Base-by-base conservation (phyloP, 2,888 invertebrate genomes). In the Microctonus hyperodae region DNA sequence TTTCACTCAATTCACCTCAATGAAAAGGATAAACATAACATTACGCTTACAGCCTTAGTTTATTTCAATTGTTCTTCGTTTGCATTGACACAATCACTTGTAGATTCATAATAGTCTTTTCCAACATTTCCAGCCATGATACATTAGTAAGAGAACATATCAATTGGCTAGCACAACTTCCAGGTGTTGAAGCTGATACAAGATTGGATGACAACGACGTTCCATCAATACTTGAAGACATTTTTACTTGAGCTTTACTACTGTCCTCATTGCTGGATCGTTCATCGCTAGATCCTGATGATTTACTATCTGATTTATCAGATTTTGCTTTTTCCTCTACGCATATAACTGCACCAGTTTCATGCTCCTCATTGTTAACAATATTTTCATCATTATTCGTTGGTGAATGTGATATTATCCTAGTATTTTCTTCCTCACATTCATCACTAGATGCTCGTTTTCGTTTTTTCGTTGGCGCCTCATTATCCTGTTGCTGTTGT, bases 61-160 rank as follows among this genome's bases (percentile, higher is more conserved):
- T 44, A 28, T 56, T 28, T 56, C 44, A 56, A 64, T 56, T 40
- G 72, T 75, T 80, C 69, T 81, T 81, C 60, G 74, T 74, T 76
- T 83, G 82, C 70, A 83, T 77, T 74, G 82, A 79, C 74, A 83
- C 83, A 69, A 81, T 81, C 75, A 81, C 77, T 69, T 83, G 83
- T 48, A 85, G 74, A 74, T 82, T 84, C 40, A 76, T 72, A 66
- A 84, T 83, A 60, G 84, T 84, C 70, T 83, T 84, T 70, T 84
- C 84, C 64, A 85, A 77, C 78, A 82, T 82, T 64, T 84, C 83
- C 25, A 84, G 76, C 84, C 84, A 84, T 50, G 83, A 83, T 22
- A 81, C 76, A 57, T 78, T 81, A 7, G 80, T 79, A 67, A 78
- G 73, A 40, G 80, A 76, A 70, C 82, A 79, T 63, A 80, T 73